Evolutionary conservation across 2,113 vertebrate genomes (phyloP), one percentile per base, ranked within the genome.

Genomic region (Trogon melanurus): DNA sequence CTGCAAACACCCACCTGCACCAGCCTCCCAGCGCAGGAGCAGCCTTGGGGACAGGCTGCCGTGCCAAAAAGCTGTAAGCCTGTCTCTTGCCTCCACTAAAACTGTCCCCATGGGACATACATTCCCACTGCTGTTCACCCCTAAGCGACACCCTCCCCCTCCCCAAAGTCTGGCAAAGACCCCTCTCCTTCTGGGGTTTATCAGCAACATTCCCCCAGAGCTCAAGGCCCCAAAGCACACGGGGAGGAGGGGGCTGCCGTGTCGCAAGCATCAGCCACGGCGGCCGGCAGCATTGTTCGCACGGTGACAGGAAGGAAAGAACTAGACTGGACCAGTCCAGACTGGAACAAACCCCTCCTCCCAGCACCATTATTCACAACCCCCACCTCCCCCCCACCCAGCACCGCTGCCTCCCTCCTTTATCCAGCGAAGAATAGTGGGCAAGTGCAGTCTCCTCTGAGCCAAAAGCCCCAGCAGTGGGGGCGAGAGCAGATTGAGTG

Each of bases 261-360:
- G 93, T 88, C 44, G 29, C 74, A 90, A 88, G 79, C 86, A 89
- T 86, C 91, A 96, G 94, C 87, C 65, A 80, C 82, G 29, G 91
- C 73, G 4, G 87, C 90, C 90, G 91, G 85, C 58, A 96, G 97
- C 96, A 97, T 97, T 98, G 97, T 98, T 98, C 93, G 89, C 94
- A 94, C 79, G 13, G 94, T 97, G 97, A 96, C 97, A 96, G 96
- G 96, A 98, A 97, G 96, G 95, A 96, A 97, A 97, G 96, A 97
- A 97, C 97, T 96, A 95, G 97, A 97, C 97, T 96, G 97, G 97
- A 98, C 97, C 97, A 97, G 97, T 97, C 97, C 97, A 97, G 95
- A 97, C 97, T 97, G 97, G 97, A 97, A 97, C 97, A 97, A 95
- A 97, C 96, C 95, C 96, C 97, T 97, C 96, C 97, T 97, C 94